phyloP scores from a whole-genome alignment of 2,797 vertebrate genomes.

The Alectoris magna region DNA sequence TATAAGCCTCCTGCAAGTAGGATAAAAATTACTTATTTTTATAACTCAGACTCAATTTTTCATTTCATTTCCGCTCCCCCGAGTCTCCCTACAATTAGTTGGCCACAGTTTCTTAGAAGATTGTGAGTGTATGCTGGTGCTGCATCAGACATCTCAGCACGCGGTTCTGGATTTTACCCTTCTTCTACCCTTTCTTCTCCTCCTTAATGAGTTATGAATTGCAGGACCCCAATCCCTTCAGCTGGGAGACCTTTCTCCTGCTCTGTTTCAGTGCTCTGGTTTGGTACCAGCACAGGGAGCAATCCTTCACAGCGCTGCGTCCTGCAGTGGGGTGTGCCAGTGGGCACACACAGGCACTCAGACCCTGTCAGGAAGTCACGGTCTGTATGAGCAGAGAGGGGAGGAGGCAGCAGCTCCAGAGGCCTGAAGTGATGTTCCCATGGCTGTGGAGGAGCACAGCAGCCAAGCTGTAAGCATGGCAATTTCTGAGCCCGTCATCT shows the following conservation, averaged over 20 bases:
- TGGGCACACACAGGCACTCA: not conserved
- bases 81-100: constrained; percentile 80
- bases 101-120: constrained; percentile 70
- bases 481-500: not conserved
- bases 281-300: not conserved
- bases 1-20: constrained; percentile 83
- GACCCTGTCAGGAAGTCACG: not conserved
- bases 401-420: not conserved
- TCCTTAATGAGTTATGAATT: not conserved
- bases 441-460: not conserved
- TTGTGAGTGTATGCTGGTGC: not conserved
- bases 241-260: not conserved
- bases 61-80: constrained; percentile 83
- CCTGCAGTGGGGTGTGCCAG: not conserved
- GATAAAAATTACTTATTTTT: constrained; percentile 84
- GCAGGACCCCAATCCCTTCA: not conserved
- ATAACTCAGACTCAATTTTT: constrained; percentile 82
- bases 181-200: not conserved
- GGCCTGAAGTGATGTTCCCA: not conserved
- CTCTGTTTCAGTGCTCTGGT: not conserved
- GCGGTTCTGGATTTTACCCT: not conserved
- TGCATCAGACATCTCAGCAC: not conserved
- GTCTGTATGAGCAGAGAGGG: not conserved
- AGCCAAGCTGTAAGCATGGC: not conserved
- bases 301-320: not conserved